Percentiles rank a stretch among this genome's conserved stretches.
Evolutionary conservation across 2,888 invertebrate species (phyloP).

Genomic region (Drosophila cognata): DNA sequence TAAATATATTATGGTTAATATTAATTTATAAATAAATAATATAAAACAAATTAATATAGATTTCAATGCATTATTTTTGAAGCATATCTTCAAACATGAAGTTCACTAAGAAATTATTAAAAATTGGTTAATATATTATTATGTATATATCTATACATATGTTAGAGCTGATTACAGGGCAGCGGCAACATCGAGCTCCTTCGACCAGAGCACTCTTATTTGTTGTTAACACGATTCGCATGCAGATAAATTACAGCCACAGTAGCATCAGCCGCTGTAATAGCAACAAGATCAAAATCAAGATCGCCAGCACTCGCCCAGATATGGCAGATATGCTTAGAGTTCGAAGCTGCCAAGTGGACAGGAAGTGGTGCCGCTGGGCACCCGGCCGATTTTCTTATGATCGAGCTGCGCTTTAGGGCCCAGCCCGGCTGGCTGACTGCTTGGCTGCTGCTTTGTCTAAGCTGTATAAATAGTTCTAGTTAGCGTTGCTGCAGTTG

Average conservation of each 20-base stretch:
- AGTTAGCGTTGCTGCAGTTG: slow-evolving; percentile 62
- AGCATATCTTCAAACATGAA: not conserved
- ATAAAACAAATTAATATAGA: not conserved
- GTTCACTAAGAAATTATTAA: not conserved
- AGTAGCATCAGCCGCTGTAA: not conserved
- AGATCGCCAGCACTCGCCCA: slow-evolving; percentile 53
- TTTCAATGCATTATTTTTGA: not conserved
- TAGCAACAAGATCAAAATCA: slow-evolving; percentile 57
- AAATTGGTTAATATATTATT: not conserved
- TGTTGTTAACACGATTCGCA: slow-evolving; percentile 69
- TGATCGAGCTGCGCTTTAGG: slow-evolving; percentile 73
- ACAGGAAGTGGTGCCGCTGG: slow-evolving; percentile 65
- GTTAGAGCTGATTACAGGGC: not conserved
- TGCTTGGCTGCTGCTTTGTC: not conserved
- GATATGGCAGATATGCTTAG: slow-evolving; percentile 28
- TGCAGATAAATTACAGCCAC: slow-evolving; percentile 71
- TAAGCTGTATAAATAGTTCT: slow-evolving; percentile 66
- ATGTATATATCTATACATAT: not conserved
- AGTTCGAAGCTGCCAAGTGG: slow-evolving; percentile 25
- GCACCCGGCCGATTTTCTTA: slow-evolving; percentile 56
- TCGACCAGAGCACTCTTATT: not conserved
- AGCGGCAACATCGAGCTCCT: not conserved
- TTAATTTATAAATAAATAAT: not conserved
- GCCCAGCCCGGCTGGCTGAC: slow-evolving; percentile 38
- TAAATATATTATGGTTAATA: too few species aligned